Conservation (phyloP, 2,797 vertebrate species). For the Manis javanica region DNA sequence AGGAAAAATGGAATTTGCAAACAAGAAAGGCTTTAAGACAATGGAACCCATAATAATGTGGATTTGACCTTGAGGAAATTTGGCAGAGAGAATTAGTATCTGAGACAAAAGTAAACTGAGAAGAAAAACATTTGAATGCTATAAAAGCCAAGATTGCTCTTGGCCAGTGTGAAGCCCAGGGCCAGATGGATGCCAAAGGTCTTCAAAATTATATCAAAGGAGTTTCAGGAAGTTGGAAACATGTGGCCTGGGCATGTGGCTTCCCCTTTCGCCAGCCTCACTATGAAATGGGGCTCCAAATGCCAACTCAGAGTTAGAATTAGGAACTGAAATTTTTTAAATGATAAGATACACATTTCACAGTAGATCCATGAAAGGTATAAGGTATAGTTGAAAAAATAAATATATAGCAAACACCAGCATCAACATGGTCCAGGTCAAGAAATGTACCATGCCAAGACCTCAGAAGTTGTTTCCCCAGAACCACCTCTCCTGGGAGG, state of each 20-base stretch:
- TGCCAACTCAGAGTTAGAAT: not conserved
- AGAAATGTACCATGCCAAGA: not conserved
- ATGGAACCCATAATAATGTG: conserved; percentile 64
- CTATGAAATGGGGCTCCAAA: not conserved
- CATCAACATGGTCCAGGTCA: not conserved
- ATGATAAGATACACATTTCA: conserved; percentile 7
- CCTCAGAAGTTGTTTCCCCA: no score
- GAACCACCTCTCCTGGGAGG: not conserved
- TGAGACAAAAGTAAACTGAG: conserved; percentile 76
- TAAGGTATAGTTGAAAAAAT: conserved; percentile 18
- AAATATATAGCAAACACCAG: not conserved
- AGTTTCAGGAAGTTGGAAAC: conserved; percentile 20
- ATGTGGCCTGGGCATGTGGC: not conserved
- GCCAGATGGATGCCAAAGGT: conserved; percentile 55
- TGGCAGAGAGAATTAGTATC: conserved; percentile 58
- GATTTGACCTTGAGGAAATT: conserved; percentile 77
- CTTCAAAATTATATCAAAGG: conserved; percentile 17
- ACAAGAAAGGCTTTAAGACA: conserved; percentile 71
- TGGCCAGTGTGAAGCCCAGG: conserved; percentile 54
- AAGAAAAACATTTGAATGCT: conserved; percentile 67
- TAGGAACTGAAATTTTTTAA: conserved; percentile 3
- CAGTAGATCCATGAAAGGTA: not conserved
- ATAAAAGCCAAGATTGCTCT: conserved; percentile 66
- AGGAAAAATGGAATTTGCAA: conserved; percentile 70
- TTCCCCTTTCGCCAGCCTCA: not conserved